phyloP scores from a whole-genome alignment of 35 echinoderm and acorn worm genomes.

The Heliocidaris tuberculata region DNA sequence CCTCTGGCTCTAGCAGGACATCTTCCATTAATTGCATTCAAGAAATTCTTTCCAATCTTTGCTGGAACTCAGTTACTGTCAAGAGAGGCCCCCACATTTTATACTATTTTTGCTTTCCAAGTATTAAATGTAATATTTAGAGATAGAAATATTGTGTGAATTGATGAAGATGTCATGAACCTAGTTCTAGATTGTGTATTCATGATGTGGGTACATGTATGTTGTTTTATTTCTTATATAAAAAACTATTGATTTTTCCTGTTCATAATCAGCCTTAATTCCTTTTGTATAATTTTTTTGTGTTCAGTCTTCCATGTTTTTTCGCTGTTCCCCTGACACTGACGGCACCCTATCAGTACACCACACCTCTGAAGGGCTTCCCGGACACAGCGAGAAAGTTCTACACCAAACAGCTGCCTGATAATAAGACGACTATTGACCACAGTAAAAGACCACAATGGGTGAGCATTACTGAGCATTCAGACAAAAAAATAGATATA shows the following conservation, averaged over 20 bases:
- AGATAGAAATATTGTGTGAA: too few relatives aligned
- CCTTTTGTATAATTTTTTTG: background rate
- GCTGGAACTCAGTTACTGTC: background rate
- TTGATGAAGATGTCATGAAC: too few relatives aligned
- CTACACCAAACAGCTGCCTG: slow-evolving; percentile 34
- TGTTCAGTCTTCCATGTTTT: slow-evolving; percentile 37
- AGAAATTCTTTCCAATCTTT: too few relatives aligned
- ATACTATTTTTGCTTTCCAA: background rate
- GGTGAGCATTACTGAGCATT: background rate
- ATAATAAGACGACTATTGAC: slow-evolving; percentile 22
- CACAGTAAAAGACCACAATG: slow-evolving; percentile 38
- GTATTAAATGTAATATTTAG: background rate
- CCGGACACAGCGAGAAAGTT: slow-evolving; percentile 43
- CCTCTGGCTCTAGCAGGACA: too few relatives aligned
- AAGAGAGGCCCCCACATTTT: background rate
- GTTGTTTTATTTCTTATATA: too few relatives aligned
- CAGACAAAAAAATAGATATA: background rate
- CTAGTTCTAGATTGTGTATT: too few relatives aligned
- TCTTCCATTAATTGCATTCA: too few relatives aligned
- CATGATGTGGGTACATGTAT: too few relatives aligned
- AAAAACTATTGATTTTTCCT: too few relatives aligned
- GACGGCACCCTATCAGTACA: slow-evolving; percentile 40
- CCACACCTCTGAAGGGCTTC: slow-evolving; percentile 35
- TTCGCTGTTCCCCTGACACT: slow-evolving; percentile 43
- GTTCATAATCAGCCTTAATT: background rate